Evolutionary conservation across 1,140 invertebrate genomes (phyloP), one percentile per base, ranked within the genome.

Genomic region (Plodia interpunctella): DNA sequence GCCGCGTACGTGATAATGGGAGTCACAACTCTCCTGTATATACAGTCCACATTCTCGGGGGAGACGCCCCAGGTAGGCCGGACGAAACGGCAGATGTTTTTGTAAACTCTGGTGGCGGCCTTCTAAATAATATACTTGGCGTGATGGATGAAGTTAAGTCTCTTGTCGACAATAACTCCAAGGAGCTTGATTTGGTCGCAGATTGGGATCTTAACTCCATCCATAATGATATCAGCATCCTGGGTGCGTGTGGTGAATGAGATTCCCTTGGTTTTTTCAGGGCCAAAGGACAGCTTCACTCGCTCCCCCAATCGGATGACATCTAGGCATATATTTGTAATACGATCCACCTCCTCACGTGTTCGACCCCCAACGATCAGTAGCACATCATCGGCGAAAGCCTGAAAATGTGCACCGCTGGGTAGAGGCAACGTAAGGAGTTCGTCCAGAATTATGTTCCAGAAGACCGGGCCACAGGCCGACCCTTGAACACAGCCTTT

Each of bases 1-100:
- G 49, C 49, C 0, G 15, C 57, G 11, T 59, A 51, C 0, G 49
- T 59, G 63, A 57, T 59, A 4, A 60, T 62, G 10, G 70, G 62
- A 8, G 64, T 49, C 15, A 64, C 52, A 6, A 62, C 65, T n/a
- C 60, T 54, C 5, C 28, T 44, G 11, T 70, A 67, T 9, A 74
- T 70, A 2, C 49, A 62, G 3, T 61, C 32, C 0, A 74, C 57
- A 20, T 66, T 74, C 11, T 66, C 65, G 0, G 68, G 19, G 13
- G 70, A 68, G 0, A 57, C 20, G 0, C 71, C 71, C 66, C 71
- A 71, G 2, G 71, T 70, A 0, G 65, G 62, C 35, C 65, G 49
- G 4, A 35, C 15, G 49, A 60, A 5, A 5, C 28, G 3, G 28
- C 9, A 5, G 28, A 28, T n/a, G 25, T 28, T 20, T 54, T 21